These are phyloP conservation scores for Chionoecetes opilio DNA, from an alignment of 1,140 invertebrate species.

Conservation along the genomic window DNA sequence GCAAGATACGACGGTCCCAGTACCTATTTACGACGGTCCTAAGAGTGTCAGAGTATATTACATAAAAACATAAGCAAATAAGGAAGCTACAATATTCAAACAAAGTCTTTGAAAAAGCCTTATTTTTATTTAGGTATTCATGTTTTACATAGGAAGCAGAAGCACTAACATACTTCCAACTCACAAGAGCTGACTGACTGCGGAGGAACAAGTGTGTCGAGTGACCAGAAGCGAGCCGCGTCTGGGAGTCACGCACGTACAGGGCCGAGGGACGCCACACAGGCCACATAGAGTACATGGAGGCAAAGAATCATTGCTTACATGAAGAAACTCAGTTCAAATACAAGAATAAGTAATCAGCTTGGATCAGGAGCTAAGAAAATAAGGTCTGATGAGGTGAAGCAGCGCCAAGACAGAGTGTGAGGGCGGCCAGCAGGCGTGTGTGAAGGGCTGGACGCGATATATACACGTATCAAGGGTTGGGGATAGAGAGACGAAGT, in stretches of 20 bases:
- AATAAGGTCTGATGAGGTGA: neutral
- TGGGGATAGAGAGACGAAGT: too few species aligned
- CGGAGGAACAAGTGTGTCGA: constrained; percentile 13
- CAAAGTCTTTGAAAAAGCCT: constrained; percentile 12
- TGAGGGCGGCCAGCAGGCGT: neutral
- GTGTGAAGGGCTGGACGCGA: neutral
- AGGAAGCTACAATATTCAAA: too few species aligned
- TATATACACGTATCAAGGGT: constrained; percentile 8
- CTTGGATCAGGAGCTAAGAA: neutral
- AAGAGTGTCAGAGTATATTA: too few species aligned
- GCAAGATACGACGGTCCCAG: too few species aligned
- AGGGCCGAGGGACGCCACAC: neutral
- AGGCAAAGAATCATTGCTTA: neutral
- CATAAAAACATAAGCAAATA: too few species aligned
- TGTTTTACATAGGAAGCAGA: constrained; percentile 10
- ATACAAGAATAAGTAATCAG: neutral
- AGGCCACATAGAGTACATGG: neutral
- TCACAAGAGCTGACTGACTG: constrained; percentile 25
- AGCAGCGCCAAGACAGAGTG: neutral
- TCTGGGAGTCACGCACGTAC: neutral
- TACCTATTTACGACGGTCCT: too few species aligned
- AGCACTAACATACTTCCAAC: constrained; percentile 19
- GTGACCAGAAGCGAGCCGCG: constrained; percentile 3
- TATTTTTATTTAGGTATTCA: constrained; percentile 12
- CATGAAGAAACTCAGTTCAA: neutral